Conservation (phyloP, 2,113 vertebrate species). For the Dicaeum eximium region DNA sequence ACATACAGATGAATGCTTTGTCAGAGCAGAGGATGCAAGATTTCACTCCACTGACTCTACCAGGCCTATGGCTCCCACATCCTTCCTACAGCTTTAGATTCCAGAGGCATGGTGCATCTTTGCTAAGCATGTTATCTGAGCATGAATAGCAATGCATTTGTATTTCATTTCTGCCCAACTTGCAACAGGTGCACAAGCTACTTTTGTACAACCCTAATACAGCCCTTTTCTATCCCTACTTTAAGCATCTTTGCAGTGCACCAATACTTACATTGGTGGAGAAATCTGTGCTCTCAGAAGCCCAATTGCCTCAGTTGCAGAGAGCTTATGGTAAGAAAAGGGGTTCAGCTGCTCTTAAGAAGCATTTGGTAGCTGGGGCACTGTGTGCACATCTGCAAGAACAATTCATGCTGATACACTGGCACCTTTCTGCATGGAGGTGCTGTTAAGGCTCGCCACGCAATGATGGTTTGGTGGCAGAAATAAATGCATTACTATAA, state of each 20-base stretch:
- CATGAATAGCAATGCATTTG: background rate
- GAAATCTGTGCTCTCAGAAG: background rate
- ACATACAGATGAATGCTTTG: background rate
- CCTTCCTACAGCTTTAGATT: background rate
- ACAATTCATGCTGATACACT: background rate
- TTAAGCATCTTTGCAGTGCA: background rate
- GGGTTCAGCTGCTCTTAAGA: background rate
- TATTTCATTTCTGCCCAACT: background rate
- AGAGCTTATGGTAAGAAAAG: background rate
- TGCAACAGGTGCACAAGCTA: background rate
- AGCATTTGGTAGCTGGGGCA: background rate
- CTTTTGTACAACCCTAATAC: background rate
- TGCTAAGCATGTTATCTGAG: background rate
- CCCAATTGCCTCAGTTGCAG: background rate
- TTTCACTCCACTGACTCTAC: background rate
- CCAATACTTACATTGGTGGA: background rate
- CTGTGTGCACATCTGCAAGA: background rate
- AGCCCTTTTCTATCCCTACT: background rate
- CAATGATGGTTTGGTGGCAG: background rate
- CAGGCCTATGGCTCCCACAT: background rate
- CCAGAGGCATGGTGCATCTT: background rate
- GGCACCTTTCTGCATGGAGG: background rate
- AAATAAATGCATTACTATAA: slow-evolving; percentile 12
- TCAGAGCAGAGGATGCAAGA: background rate
- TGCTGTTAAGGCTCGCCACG: background rate